Evolutionary conservation across 1,140 invertebrate species (phyloP).

Genomic region (Drosophila lowei): DNA sequence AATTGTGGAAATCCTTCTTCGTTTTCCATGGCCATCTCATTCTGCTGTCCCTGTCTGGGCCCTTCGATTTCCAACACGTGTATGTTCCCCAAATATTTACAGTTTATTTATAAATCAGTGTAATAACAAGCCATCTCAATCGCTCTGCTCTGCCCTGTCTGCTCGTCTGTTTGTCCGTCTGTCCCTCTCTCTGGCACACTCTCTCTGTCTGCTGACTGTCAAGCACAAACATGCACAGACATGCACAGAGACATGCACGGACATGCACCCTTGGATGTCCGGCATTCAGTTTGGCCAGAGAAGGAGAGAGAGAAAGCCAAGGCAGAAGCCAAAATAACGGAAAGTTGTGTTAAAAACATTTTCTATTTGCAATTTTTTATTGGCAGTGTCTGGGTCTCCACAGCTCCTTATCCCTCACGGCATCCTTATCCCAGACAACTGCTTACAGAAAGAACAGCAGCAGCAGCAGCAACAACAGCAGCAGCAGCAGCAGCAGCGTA

Average conservation of each 20-base stretch:
- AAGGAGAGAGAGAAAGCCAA: slow-evolving; percentile 17
- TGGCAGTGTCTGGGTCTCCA: slow-evolving; percentile 52
- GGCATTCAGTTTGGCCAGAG: slow-evolving; percentile 48
- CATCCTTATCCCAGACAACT: neutral
- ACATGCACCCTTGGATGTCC: slow-evolving; percentile 42
- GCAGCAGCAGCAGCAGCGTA: too few species aligned
- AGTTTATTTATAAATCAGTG: slow-evolving; percentile 81
- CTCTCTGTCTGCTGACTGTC: slow-evolving; percentile 54
- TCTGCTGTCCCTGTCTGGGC: too few species aligned
- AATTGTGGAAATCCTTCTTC: slow-evolving; percentile 17
- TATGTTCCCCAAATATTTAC: slow-evolving; percentile 72
- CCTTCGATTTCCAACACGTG: slow-evolving; percentile 35
- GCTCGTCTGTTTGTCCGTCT: slow-evolving; percentile 13
- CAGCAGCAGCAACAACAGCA: too few species aligned
- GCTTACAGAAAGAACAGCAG: too few species aligned
- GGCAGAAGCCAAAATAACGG: slow-evolving; percentile 53
- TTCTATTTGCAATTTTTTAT: slow-evolving; percentile 80
- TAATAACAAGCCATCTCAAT: slow-evolving; percentile 74
- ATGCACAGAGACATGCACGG: slow-evolving; percentile 2
- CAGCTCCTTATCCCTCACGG: slow-evolving; percentile 3
- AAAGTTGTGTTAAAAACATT: slow-evolving; percentile 76
- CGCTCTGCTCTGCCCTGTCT: too few species aligned
- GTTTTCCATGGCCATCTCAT: slow-evolving; percentile 16
- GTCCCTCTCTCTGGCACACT: neutral
- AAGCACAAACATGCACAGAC: slow-evolving; percentile 21